Evolutionary conservation across 2,113 vertebrate genomes (phyloP).

Genomic region (Stomatorhinus ivindoensis): DNA sequence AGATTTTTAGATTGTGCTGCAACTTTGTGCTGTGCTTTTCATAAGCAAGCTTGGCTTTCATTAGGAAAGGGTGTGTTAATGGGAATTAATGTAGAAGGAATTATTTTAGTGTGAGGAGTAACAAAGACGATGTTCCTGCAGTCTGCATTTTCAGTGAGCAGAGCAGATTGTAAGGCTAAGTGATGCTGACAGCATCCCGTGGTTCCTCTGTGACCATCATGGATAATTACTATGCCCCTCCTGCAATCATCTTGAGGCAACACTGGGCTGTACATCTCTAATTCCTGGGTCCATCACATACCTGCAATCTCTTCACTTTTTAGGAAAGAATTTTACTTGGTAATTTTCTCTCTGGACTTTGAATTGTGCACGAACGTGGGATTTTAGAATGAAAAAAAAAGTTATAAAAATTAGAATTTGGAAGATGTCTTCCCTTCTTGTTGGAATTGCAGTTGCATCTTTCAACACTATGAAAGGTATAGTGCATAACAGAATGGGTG

Average conservation of each 20-base stretch:
- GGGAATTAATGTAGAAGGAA: slow-evolving; percentile 6
- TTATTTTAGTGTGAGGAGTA: slow-evolving; percentile 7
- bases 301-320: not conserved
- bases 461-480: not conserved
- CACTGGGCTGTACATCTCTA: not conserved
- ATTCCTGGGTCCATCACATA: not conserved
- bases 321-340: not conserved
- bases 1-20: not conserved
- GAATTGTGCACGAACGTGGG: not conserved
- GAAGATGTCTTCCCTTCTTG: not conserved
- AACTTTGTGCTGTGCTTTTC: not conserved
- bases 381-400: not conserved
- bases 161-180: not conserved
- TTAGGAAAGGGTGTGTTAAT: not conserved
- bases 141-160: not conserved
- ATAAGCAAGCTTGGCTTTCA: not conserved
- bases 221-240: not conserved
- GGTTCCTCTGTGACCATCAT: not conserved
- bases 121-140: not conserved
- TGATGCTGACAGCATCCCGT: not conserved
- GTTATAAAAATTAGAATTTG: not conserved
- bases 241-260: not conserved
- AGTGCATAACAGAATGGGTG: not conserved
- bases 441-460: not conserved
- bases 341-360: not conserved